These are phyloP conservation scores for Anoplopoma fimbria DNA, from an alignment of 2,113 vertebrate genomes.

Conservation along the genomic window DNA sequence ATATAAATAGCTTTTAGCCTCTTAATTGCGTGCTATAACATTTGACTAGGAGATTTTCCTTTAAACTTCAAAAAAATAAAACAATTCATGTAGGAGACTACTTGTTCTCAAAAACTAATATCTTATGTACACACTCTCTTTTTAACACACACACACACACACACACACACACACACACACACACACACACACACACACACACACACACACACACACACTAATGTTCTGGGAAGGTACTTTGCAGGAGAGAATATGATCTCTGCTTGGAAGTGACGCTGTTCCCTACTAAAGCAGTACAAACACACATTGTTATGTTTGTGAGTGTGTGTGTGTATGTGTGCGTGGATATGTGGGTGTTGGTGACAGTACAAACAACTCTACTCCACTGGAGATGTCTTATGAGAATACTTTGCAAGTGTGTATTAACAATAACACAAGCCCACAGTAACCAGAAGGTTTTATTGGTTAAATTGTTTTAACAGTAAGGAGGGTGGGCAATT, in stretches of 20 bases:
- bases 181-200: conserved; percentile 36
- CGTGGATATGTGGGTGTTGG: conserved; percentile 42
- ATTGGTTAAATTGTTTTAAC: conserved; percentile 26
- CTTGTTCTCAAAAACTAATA: conserved; percentile 48
- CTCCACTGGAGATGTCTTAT: conserved; percentile 52
- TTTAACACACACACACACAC: conserved; percentile 33
- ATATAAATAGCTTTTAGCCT: neutral
- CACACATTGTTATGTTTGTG: conserved; percentile 66
- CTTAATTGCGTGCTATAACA: neutral
- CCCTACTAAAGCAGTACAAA: conserved; percentile 68
- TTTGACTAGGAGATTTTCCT: neutral
- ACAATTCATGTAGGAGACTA: conserved; percentile 9
- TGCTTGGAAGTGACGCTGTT: conserved; percentile 78
- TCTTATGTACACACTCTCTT: neutral
- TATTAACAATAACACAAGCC: conserved; percentile 43
- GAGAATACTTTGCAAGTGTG: conserved; percentile 53
- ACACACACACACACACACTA: conserved; percentile 33
- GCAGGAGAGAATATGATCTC: conserved; percentile 66
- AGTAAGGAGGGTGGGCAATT: neutral
- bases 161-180: conserved; percentile 41
- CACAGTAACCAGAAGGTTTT: conserved; percentile 46
- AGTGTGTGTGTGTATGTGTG: conserved; percentile 15
- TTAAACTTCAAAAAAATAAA: neutral
- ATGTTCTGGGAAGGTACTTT: conserved; percentile 77
- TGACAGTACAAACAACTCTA: conserved; percentile 69